Percentiles rank a stretch among this genome's conserved stretches.
phyloP scores from a whole-genome alignment of 2,888 invertebrate species.

The Nomada hirtipes region DNA sequence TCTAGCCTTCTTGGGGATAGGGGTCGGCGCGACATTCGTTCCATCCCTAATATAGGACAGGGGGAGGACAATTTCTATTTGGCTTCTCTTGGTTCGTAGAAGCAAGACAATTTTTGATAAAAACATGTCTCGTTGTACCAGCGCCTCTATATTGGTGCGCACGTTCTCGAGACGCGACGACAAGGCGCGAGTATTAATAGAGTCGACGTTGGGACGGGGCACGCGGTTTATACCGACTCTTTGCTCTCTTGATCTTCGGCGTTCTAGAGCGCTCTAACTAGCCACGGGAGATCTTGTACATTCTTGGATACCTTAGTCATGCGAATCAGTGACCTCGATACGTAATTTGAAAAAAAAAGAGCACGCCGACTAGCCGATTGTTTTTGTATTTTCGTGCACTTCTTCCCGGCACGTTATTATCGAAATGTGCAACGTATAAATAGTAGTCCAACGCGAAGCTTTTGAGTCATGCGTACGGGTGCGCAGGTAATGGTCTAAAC shows the following conservation, averaged over 20 bases:
- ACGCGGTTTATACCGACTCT: slow-evolving; percentile 60
- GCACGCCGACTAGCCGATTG: too few relatives aligned
- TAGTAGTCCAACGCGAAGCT: not conserved
- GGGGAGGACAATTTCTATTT: not conserved
- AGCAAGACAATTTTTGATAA: slow-evolving; percentile 14
- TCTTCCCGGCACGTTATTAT: not conserved
- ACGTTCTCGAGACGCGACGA: slow-evolving; percentile 67
- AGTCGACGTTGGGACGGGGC: slow-evolving; percentile 61
- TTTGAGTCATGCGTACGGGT: not conserved
- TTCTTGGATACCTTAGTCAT: slow-evolving; percentile 69
- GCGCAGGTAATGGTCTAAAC: not conserved
- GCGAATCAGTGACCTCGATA: slow-evolving; percentile 58
- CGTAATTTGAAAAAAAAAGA: slow-evolving; percentile 38
- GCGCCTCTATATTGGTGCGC: slow-evolving; percentile 44
- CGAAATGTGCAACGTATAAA: not conserved
- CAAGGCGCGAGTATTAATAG: slow-evolving; percentile 73
- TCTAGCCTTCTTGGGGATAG: not conserved
- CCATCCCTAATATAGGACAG: too few relatives aligned
- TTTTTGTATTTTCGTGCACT: not conserved
- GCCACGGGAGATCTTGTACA: slow-evolving; percentile 63
- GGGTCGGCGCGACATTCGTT: too few relatives aligned
- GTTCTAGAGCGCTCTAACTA: slow-evolving; percentile 62
- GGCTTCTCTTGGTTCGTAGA: not conserved
- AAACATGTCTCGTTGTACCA: slow-evolving; percentile 9
- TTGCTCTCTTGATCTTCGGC: slow-evolving; percentile 62